phyloP scores from a whole-genome alignment of 2,888 invertebrate species.

The Melieria picta region DNA sequence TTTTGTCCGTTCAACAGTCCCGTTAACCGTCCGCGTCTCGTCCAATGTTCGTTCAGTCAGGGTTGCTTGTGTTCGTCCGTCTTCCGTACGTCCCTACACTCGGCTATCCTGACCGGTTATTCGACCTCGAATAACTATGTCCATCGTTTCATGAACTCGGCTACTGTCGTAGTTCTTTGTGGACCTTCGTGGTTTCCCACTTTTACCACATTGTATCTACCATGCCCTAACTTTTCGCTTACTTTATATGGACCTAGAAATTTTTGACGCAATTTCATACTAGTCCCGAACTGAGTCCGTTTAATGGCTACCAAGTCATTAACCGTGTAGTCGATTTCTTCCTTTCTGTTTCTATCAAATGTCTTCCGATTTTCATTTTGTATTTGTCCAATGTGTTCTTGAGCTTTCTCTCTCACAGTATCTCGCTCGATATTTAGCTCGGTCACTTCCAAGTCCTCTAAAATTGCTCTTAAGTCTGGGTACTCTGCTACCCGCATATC shows the following conservation, averaged over 20 bases:
- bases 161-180: background rate
- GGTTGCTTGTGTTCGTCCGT: too few species aligned
- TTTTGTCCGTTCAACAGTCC: too few species aligned
- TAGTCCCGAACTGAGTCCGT: background rate
- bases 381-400: slow-evolving; percentile 4
- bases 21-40: too few species aligned
- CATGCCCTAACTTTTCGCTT: slow-evolving; percentile 3
- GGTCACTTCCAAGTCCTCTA: background rate
- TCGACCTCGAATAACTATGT: background rate
- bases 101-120: slow-evolving; percentile 11
- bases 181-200: slow-evolving; percentile 14
- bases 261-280: slow-evolving; percentile 13
- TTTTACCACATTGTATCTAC: slow-evolving; percentile 5
- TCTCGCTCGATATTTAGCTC: background rate
- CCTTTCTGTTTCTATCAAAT: background rate
- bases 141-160: background rate
- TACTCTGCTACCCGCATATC: background rate
- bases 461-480: slow-evolving; percentile 1
- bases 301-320: slow-evolving; percentile 15
- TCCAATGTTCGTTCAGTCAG: too few species aligned
- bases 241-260: slow-evolving; percentile 11
- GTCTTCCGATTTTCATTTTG: slow-evolving; percentile 5
- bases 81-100: background rate
- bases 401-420: background rate
- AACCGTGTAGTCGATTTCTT: background rate